phyloP scores from a whole-genome alignment of 1,140 invertebrate genomes.

The Conus ventricosus region DNA sequence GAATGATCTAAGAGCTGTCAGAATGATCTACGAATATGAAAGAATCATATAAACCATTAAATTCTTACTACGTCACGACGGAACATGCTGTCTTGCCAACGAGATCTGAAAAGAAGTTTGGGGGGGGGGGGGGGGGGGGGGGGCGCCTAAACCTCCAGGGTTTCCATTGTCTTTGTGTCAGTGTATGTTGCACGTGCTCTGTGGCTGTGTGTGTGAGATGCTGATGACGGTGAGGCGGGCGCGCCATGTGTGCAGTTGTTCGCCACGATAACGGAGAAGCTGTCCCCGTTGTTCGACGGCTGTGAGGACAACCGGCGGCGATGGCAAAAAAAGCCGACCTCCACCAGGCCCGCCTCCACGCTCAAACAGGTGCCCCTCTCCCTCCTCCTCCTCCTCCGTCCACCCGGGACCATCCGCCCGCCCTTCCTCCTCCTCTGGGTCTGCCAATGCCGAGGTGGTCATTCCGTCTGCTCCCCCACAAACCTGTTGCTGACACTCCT shows the following conservation, averaged over 20 bases:
- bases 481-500: too few species aligned
- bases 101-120: neutral
- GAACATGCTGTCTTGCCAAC: too few species aligned
- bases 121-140: neutral
- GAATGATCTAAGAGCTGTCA: too few species aligned
- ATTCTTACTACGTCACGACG: too few species aligned
- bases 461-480: neutral
- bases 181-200: neutral
- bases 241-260: constrained; percentile 80
- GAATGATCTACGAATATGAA: too few species aligned
- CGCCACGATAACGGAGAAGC: constrained; percentile 93
- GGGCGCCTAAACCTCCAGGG: too few species aligned
- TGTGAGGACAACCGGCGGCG: constrained; percentile 89
- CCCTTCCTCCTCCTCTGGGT: neutral
- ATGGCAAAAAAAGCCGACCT: constrained; percentile 92
- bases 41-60: too few species aligned
- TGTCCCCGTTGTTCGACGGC: constrained; percentile 90
- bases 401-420: neutral
- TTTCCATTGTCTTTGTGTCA: neutral
- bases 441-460: neutral
- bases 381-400: constrained; percentile 7
- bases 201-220: neutral
- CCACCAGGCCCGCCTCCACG: neutral
- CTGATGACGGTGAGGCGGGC: neutral
- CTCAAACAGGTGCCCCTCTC: constrained; percentile 19